phyloP scores from a whole-genome alignment of 2,888 invertebrate genomes.

The Acanthococcus lagerstroemiae region DNA sequence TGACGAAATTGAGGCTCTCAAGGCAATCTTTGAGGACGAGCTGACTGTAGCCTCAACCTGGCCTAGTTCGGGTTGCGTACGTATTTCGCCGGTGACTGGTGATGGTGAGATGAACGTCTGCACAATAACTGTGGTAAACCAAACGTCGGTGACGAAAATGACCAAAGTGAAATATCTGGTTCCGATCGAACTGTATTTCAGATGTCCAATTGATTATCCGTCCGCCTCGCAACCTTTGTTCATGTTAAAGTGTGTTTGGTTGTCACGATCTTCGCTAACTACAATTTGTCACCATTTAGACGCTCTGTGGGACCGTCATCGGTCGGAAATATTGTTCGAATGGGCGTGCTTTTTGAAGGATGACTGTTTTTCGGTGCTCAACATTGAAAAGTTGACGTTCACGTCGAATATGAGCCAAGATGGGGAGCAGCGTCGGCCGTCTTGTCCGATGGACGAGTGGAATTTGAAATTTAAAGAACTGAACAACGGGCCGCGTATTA shows the following conservation, averaged over 20 bases:
- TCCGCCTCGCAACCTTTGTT: constrained; percentile 11
- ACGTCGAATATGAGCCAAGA: neutral
- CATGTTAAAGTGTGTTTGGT: constrained; percentile 15
- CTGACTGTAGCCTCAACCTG: neutral
- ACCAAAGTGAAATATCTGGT: constrained; percentile 8
- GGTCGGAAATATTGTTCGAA: constrained; percentile 10
- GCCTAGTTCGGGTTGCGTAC: constrained; percentile 3
- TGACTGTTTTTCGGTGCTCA: constrained; percentile 8
- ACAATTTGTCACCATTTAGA: constrained; percentile 10
- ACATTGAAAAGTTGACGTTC: neutral
- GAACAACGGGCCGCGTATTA: neutral
- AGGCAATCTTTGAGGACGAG: constrained; percentile 7
- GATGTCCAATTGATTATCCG: constrained; percentile 13
- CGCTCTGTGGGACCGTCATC: neutral
- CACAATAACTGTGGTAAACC: neutral
- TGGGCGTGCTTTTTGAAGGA: constrained; percentile 18
- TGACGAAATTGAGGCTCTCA: constrained; percentile 11
- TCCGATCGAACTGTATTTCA: constrained; percentile 11
- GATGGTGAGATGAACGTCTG: neutral
- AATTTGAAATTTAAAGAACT: neutral
- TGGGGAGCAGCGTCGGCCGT: neutral
- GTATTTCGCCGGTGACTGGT: constrained; percentile 1
- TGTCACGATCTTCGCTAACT: neutral
- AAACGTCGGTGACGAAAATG: neutral
- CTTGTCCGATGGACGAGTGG: neutral